Base-by-base conservation (phyloP, 2,888 invertebrate species). In the Pandemis cinnamomeana region DNA sequence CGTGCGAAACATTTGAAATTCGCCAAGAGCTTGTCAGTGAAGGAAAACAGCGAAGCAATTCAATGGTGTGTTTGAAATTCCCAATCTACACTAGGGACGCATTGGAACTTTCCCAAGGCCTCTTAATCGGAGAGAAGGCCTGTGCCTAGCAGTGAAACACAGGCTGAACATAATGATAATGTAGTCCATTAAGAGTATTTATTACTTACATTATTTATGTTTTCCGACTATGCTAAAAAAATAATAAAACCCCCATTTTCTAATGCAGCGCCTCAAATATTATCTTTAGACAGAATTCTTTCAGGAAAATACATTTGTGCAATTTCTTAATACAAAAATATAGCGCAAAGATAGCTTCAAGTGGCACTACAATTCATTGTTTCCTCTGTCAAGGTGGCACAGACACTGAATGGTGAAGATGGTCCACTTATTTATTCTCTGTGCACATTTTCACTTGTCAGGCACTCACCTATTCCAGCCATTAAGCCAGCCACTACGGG, bases 351-450 rank as follows among this genome's bases (percentile, higher is more conserved):
- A 74, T 74, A 67, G 70, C 74, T 67, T 74, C 70, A 74, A 74
- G 74, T 71, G 68, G 53, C 61, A 68, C 68, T 69, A 73, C 77
- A 61, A 72, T 71, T 75, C 75, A 71, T 77, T 75, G 71, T 75
- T 76, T 71, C 72, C 71, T 13, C 72, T 72, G 76, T 75, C 77
- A 72, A 46, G 41, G 41, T 10, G 8, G 6, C 67, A 53, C 61
- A 74, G 36, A 15, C 15, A 27, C 0, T 8, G 1, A 6, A 7
- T 7, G 0, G 6, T 13, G 36, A 70, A 74, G 71, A 74, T 46
- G 13, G 11, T 20, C 27, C 68, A 63, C 55, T 72, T 51, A 10
- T 10, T 36, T 10, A 13, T 66, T 64, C 10, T 4, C 15, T 6
- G 11, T 46, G 46, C 11, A 4, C 4, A 46, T 46, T 46, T 46